A percentile compares a stretch with the other conserved stretches of the same genome.
Evolutionary conservation across 2,797 vertebrate genomes (phyloP).

Genomic region (Glossophaga mutica): DNA sequence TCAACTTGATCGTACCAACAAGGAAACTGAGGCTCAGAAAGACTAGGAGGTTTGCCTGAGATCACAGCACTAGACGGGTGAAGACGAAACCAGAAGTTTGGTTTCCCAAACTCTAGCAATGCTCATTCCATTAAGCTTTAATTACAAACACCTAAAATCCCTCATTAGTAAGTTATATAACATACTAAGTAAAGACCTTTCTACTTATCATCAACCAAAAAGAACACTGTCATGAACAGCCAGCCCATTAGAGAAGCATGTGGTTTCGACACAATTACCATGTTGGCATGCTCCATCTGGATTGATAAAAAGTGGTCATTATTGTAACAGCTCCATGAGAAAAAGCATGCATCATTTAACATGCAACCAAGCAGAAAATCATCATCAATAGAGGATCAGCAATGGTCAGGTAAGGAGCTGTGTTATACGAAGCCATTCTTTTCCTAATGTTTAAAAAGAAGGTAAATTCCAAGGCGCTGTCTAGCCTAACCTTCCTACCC

Average conservation of each 20-base stretch:
- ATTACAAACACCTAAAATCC: slow-evolving; percentile 32
- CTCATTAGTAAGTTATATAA: slow-evolving; percentile 54
- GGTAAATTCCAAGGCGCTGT: background rate
- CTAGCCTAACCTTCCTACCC: background rate
- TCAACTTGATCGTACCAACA: slow-evolving; percentile 3
- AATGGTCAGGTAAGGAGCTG: background rate
- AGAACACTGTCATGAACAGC: slow-evolving; percentile 6
- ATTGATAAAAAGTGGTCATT: slow-evolving; percentile 42
- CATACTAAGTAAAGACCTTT: slow-evolving; percentile 40
- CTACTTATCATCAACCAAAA: slow-evolving; percentile 44
- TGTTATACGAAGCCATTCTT: background rate
- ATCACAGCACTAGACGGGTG: background rate
- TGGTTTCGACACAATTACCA: slow-evolving; percentile 57
- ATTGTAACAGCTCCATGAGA: slow-evolving; percentile 51
- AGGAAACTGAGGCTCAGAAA: background rate
- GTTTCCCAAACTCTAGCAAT: background rate
- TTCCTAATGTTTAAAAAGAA: background rate
- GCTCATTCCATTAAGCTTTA: slow-evolving; percentile 9
- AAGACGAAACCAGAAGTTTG: background rate
- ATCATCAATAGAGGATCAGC: slow-evolving; percentile 24
- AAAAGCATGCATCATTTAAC: slow-evolving; percentile 59
- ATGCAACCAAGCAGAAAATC: slow-evolving; percentile 42
- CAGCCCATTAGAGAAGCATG: slow-evolving; percentile 50
- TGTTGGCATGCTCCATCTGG: slow-evolving; percentile 44
- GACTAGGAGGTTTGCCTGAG: background rate